These are phyloP conservation scores for Pipistrellus kuhlii DNA, from an alignment of 2,797 vertebrate genomes.

Conservation along the genomic window DNA sequence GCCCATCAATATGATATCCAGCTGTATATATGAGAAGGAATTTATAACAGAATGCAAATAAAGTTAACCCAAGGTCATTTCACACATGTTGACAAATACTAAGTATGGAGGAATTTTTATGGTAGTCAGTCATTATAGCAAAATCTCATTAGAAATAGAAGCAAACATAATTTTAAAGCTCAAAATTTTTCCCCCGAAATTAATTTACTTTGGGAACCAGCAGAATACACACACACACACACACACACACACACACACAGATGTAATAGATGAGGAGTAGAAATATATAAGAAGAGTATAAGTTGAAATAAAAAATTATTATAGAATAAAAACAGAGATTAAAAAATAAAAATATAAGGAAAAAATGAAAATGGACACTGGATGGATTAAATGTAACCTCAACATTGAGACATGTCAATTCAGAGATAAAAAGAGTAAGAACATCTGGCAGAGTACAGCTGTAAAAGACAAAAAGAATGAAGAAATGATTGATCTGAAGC, in stretches of 20 bases:
- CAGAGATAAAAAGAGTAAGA: neutral
- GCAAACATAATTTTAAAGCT: neutral
- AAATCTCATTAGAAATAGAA: neutral
- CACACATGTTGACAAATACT: neutral
- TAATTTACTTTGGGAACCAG: neutral
- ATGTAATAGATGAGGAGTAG: neutral
- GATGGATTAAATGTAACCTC: neutral
- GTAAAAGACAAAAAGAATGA: neutral
- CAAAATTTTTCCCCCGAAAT: neutral
- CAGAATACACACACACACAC: neutral
- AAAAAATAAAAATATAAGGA: neutral
- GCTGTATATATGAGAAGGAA: neutral
- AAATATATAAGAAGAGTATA: neutral
- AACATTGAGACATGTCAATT: neutral
- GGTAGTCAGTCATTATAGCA: neutral
- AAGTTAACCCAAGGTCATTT: neutral
- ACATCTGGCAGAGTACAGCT: neutral
- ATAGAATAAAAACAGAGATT: neutral
- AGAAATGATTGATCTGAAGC: neutral
- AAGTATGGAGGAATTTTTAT: neutral
- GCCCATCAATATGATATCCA: neutral
- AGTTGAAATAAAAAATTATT: neutral
- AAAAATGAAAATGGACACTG: neutral
- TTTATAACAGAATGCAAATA: neutral
- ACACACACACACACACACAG: no score